These are phyloP conservation scores for Dryadula phaetusa DNA, from an alignment of 2,888 invertebrate genomes.

Conservation along the genomic window DNA sequence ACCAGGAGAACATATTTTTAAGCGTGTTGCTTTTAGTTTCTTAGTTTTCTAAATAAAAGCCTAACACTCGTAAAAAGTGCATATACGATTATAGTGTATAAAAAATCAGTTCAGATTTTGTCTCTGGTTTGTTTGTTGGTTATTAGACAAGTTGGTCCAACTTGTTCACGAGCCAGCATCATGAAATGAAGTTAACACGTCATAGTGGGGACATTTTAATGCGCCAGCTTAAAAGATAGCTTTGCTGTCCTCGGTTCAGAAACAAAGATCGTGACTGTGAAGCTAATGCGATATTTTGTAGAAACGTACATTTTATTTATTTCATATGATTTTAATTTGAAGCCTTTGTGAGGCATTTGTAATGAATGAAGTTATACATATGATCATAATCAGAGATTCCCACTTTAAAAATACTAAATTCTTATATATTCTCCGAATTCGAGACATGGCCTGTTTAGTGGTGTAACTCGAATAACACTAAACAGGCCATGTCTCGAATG, in stretches of 20 bases:
- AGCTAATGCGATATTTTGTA: constrained; percentile 2
- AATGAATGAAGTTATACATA: too few relatives aligned
- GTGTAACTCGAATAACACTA: too few relatives aligned
- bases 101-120: neutral
- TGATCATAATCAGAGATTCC: too few relatives aligned
- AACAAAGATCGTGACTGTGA: constrained; percentile 21
- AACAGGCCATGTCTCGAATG: too few relatives aligned
- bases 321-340: neutral
- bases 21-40: too few relatives aligned
- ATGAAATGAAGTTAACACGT: constrained; percentile 28
- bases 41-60: too few relatives aligned
- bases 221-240: constrained; percentile 25
- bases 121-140: neutral
- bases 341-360: neutral
- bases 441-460: too few relatives aligned
- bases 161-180: neutral
- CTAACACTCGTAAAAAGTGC: too few relatives aligned
- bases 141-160: constrained; percentile 4
- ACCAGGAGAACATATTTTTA: too few relatives aligned
- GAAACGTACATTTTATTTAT: neutral
- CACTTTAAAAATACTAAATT: too few relatives aligned
- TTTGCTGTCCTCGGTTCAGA: constrained; percentile 13
- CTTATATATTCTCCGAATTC: too few relatives aligned
- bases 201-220: constrained; percentile 26
- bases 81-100: neutral